phyloP scores from a whole-genome alignment of 2,888 invertebrate species.

The Oscheius onirici region DNA sequence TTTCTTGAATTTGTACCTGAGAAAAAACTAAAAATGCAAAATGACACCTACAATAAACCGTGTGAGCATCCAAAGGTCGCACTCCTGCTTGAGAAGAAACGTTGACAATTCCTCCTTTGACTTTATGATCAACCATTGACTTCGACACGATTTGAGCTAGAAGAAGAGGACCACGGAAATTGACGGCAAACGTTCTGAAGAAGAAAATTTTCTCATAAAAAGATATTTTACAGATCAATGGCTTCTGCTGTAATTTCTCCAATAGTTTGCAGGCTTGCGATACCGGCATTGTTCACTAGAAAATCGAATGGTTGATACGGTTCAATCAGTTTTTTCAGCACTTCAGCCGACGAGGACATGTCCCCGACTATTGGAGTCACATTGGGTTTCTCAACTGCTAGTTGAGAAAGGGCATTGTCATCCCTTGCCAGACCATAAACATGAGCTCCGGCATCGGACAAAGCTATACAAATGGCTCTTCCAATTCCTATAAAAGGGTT shows the following conservation, averaged over 20 bases:
- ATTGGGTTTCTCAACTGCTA: conserved; percentile 20
- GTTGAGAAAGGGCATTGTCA: conserved; percentile 31
- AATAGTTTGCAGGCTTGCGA: conserved; percentile 42
- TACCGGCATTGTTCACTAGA: conserved; percentile 57
- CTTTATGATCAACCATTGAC: conserved; percentile 37
- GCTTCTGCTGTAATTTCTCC: conserved; percentile 43
- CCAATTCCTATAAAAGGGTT: conserved; percentile 36
- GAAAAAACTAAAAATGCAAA: background rate
- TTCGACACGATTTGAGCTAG: conserved; percentile 47
- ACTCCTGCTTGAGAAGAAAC: conserved; percentile 53
- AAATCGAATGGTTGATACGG: conserved; percentile 49
- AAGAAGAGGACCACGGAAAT: conserved; percentile 48
- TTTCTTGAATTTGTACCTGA: too few species aligned
- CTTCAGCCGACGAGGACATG: conserved; percentile 44
- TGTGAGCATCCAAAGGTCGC: conserved; percentile 50
- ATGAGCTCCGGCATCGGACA: conserved; percentile 46
- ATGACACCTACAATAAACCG: conserved; percentile 46
- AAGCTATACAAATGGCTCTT: conserved; percentile 40
- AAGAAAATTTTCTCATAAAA: background rate
- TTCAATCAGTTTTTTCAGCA: conserved; percentile 35
- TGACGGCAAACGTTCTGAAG: conserved; percentile 48
- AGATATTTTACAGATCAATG: conserved; percentile 38
- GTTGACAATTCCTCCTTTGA: conserved; percentile 52
- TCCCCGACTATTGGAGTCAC: conserved; percentile 37
- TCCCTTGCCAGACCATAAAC: conserved; percentile 52